These are phyloP conservation scores for Isaurus tuberculatus DNA, from an alignment of 92 coral and sea anemone genomes.

Conservation along the genomic window DNA sequence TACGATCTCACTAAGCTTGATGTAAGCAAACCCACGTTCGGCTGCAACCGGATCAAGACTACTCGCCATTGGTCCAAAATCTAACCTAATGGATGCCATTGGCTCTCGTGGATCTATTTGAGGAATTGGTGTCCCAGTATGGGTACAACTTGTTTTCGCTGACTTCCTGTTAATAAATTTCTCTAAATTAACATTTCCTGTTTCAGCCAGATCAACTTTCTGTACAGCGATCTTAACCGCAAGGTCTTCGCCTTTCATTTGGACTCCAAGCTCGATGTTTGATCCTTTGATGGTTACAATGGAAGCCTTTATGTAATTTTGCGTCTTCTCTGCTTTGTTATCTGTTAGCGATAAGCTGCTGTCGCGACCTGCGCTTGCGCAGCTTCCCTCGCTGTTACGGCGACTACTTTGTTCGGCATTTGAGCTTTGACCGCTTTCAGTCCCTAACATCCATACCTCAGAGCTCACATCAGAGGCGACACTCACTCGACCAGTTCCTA, in stretches of 20 bases:
- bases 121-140: constrained; percentile 47
- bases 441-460: constrained; percentile 71
- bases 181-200: constrained; percentile 77
- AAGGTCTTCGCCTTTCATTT: constrained; percentile 74
- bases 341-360: constrained; percentile 68
- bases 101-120: constrained; percentile 55
- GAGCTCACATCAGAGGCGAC: constrained; percentile 69
- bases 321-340: constrained; percentile 63
- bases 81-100: constrained; percentile 74
- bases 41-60: constrained; percentile 76
- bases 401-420: constrained; percentile 40
- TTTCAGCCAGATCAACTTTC: constrained; percentile 74
- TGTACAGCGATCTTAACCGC: constrained; percentile 74
- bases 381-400: constrained; percentile 79
- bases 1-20: constrained; percentile 64
- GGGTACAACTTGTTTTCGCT: constrained; percentile 51
- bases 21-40: constrained; percentile 90
- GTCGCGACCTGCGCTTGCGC: constrained; percentile 72
- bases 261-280: constrained; percentile 79
- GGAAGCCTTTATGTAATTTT: constrained; percentile 56
- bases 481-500: constrained; percentile 63
- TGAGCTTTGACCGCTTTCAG: constrained; percentile 54
- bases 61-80: constrained; percentile 91
- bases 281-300: constrained; percentile 80
- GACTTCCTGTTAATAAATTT: constrained; percentile 81